Evolutionary conservation across 2,113 vertebrate genomes (phyloP).

Genomic region (Chloroceryle aenea): DNA sequence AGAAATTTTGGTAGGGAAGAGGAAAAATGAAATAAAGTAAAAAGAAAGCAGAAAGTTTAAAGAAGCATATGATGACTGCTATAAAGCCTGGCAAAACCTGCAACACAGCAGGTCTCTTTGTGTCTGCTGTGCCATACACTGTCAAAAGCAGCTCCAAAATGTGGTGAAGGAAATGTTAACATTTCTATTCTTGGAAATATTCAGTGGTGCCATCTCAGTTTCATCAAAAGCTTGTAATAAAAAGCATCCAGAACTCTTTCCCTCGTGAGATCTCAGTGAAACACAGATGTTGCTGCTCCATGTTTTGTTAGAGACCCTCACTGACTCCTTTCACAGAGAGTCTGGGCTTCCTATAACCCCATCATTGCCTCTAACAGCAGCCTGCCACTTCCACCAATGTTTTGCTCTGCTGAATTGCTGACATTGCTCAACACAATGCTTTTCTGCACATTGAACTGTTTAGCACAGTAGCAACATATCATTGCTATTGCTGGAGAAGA

Average conservation of each 20-base stretch:
- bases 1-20: background rate
- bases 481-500: background rate
- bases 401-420: constrained; percentile 14
- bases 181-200: constrained; percentile 56
- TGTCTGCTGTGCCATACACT: constrained; percentile 13
- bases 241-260: background rate
- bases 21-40: background rate
- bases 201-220: constrained; percentile 23
- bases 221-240: constrained; percentile 37
- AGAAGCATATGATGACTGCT: background rate
- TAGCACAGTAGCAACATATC: background rate
- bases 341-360: background rate
- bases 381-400: constrained; percentile 33
- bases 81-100: constrained; percentile 24
- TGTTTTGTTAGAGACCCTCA: background rate
- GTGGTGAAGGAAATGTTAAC: constrained; percentile 21
- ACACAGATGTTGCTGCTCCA: constrained; percentile 33
- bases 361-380: background rate
- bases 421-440: background rate
- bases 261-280: constrained; percentile 4
- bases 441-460: constrained; percentile 5
- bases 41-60: constrained; percentile 14
- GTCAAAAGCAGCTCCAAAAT: constrained; percentile 30
- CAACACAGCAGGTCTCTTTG: constrained; percentile 18
- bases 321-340: background rate